Evolutionary conservation across 1,140 invertebrate genomes (phyloP).

Genomic region (Dinoponera quadriceps): DNA sequence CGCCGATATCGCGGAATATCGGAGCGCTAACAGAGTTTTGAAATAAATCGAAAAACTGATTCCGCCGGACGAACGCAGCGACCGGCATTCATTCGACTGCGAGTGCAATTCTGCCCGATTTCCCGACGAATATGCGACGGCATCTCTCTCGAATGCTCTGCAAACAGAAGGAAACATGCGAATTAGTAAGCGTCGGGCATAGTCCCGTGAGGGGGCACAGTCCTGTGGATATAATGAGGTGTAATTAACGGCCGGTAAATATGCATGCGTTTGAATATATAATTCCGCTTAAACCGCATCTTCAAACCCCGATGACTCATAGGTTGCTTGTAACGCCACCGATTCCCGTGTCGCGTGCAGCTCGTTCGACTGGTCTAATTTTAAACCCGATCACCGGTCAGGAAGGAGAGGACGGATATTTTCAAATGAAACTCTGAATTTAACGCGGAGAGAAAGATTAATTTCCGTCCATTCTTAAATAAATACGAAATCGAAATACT

Average conservation of each 20-base stretch:
- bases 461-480: too few relatives aligned
- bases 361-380: background rate
- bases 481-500: too few relatives aligned
- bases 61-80: background rate
- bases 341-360: background rate
- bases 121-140: background rate
- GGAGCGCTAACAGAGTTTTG: background rate
- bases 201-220: background rate
- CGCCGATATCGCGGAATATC: too few relatives aligned
- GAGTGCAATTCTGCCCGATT: background rate
- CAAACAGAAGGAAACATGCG: constrained; percentile 18
- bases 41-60: background rate
- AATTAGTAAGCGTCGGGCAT: constrained; percentile 4
- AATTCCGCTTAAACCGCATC: background rate
- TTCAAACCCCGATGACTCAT: background rate
- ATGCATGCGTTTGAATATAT: background rate
- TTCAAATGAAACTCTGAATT: background rate
- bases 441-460: too few relatives aligned
- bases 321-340: background rate
- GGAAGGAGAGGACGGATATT: too few relatives aligned
- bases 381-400: background rate
- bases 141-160: constrained; percentile 6
- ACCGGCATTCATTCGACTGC: too few relatives aligned
- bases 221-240: background rate
- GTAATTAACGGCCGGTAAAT: background rate